These are phyloP conservation scores for Enteromius unitaeniatus DNA, from an alignment of 2,797 vertebrate genomes.

Conservation along the genomic window DNA sequence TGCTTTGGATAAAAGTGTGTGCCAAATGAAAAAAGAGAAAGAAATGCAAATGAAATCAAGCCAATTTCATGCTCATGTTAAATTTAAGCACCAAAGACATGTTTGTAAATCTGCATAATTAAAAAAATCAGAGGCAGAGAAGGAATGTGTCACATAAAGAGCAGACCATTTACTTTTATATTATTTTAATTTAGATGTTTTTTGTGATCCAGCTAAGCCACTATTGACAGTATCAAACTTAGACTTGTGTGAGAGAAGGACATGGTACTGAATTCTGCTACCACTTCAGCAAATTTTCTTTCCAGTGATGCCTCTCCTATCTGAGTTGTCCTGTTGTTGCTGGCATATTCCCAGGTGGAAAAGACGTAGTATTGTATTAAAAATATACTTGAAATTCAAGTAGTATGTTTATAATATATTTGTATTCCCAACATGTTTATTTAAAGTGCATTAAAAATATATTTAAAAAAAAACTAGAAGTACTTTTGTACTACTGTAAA, in stretches of 20 bases:
- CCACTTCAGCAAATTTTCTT: slow-evolving; percentile 66
- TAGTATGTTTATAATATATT: too few relatives aligned
- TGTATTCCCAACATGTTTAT: too few relatives aligned
- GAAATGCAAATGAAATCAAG: background rate
- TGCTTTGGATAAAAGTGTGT: background rate
- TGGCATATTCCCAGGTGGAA: slow-evolving; percentile 44
- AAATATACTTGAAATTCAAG: too few relatives aligned
- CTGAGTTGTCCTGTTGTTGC: slow-evolving; percentile 59
- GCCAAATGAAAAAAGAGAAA: background rate
- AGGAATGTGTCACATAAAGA: background rate
- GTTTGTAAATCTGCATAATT: background rate
- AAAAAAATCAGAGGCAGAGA: background rate
- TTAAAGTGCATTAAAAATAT: too few relatives aligned
- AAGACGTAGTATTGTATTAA: too few relatives aligned
- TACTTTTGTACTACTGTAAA: too few relatives aligned
- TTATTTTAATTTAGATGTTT: slow-evolving; percentile 5
- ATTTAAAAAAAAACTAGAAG: too few relatives aligned
- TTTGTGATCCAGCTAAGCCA: slow-evolving; percentile 26
- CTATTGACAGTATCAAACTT: slow-evolving; percentile 30
- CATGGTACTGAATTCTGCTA: slow-evolving; percentile 63
- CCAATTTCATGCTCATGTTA: background rate
- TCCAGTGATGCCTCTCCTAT: slow-evolving; percentile 26
- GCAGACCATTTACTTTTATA: background rate
- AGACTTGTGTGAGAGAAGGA: background rate
- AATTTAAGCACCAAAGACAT: background rate